Percentiles rank a stretch among this genome's conserved stretches.
phyloP scores from a whole-genome alignment of 2,888 invertebrate species.

The Rhodophaea formosa region DNA sequence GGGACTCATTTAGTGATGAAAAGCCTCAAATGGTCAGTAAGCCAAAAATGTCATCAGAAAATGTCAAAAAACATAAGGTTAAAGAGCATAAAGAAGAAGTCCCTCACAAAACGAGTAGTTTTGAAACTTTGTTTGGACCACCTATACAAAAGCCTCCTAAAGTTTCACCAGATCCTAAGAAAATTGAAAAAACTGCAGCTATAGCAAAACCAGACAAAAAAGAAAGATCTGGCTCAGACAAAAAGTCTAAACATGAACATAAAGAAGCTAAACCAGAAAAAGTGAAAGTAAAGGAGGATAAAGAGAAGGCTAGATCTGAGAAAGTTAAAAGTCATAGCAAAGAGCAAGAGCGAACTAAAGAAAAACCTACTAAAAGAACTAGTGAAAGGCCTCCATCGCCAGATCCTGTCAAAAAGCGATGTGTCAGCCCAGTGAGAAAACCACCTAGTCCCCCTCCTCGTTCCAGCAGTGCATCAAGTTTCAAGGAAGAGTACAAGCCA shows the following conservation, averaged over 20 bases:
- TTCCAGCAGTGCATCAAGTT: conserved; percentile 67
- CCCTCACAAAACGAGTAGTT: conserved; percentile 82
- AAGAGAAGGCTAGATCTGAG: conserved; percentile 70
- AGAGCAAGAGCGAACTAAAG: conserved; percentile 79
- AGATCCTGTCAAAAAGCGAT: conserved; percentile 62
- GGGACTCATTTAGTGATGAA: conserved; percentile 81
- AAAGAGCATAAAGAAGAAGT: conserved; percentile 80
- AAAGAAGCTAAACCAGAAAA: conserved; percentile 73
- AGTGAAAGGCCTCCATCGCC: conserved; percentile 68
- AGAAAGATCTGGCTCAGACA: conserved; percentile 69
- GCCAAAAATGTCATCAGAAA: conserved; percentile 84
- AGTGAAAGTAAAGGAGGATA: conserved; percentile 72
- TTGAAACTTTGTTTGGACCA: conserved; percentile 90
- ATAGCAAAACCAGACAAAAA: conserved; percentile 75
- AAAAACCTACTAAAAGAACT: conserved; percentile 76
- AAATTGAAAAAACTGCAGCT: conserved; percentile 57
- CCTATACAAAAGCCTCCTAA: conserved; percentile 90
- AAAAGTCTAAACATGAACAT: conserved; percentile 73
- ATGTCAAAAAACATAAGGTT: conserved; percentile 82
- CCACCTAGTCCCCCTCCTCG: conserved; percentile 59
- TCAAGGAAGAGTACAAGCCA: conserved; percentile 69
- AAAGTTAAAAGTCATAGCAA: conserved; percentile 79
- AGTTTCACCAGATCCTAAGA: conserved; percentile 84
- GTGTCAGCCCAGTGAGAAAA: conserved; percentile 60
- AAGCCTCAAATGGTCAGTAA: conserved; percentile 85